Conservation (phyloP, 2,797 vertebrate genomes). For the Alexandromys oeconomus region DNA sequence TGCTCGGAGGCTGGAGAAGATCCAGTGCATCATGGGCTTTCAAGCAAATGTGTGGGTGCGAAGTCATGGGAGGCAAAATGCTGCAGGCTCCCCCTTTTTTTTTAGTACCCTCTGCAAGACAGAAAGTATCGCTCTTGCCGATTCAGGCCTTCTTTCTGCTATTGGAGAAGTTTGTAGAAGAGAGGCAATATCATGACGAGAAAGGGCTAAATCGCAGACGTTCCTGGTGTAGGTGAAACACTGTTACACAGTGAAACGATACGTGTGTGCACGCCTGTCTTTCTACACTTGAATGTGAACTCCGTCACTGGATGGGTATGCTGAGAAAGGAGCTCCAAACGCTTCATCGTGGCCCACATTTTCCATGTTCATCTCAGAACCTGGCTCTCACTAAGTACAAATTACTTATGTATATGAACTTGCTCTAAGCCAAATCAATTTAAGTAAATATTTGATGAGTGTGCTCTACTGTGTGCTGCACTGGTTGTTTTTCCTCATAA, state of each 20-base stretch:
- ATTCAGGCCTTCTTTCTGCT: not conserved
- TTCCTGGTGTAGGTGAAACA: not conserved
- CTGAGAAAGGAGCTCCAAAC: not conserved
- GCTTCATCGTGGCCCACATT: conserved; percentile 35
- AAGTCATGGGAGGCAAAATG: not conserved
- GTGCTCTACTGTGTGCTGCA: conserved; percentile 78
- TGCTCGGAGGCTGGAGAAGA: not conserved
- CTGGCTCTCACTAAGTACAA: conserved; percentile 75
- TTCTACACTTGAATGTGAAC: not conserved
- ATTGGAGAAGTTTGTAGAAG: not conserved
- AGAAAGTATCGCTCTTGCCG: not conserved
- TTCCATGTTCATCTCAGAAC: conserved; percentile 78
- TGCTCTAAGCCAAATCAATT: conserved; percentile 87
- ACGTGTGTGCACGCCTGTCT: not conserved
- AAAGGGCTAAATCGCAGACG: not conserved
- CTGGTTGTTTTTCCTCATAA: conserved; percentile 58
- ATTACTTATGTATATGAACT: conserved; percentile 82
- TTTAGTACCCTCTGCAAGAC: not conserved
- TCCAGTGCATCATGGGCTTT: not conserved
- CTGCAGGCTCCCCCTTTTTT: not conserved
- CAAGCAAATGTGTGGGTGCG: not conserved
- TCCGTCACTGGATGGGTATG: not conserved
- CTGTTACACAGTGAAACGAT: not conserved
- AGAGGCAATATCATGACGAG: not conserved
- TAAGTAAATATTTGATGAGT: conserved; percentile 86